Percentiles rank a stretch among this genome's conserved stretches.
These are phyloP conservation scores for Hydrolagus colliei DNA, from an alignment of 2,797 vertebrate species.

Conservation along the genomic window DNA sequence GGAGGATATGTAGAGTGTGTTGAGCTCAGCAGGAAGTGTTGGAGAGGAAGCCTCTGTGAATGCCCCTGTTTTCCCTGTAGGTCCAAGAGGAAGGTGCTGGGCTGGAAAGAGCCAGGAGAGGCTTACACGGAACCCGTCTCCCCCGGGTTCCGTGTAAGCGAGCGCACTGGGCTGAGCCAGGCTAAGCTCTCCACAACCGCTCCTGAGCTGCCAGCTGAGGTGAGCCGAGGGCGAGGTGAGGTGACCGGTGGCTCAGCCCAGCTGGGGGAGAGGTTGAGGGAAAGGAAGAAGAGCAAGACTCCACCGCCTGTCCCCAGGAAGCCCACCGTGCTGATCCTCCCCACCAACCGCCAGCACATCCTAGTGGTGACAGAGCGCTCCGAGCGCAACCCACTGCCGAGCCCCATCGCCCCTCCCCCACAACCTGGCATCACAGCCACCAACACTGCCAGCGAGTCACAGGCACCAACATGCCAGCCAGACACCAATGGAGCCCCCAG, in stretches of 20 bases:
- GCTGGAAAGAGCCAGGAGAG: constrained; percentile 82
- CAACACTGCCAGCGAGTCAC: not conserved
- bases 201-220: constrained; percentile 39
- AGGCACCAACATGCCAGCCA: constrained; percentile 4
- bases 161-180: constrained; percentile 50
- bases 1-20: too few relatives aligned
- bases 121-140: too few relatives aligned
- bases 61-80: constrained; percentile 47
- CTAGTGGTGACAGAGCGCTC: constrained; percentile 52
- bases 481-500: not conserved
- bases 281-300: constrained; percentile 82
- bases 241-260: constrained; percentile 43
- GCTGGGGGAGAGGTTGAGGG: constrained; percentile 38
- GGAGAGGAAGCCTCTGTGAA: too few relatives aligned
- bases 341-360: constrained; percentile 47
- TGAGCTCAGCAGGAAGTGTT: too few relatives aligned
- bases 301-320: constrained; percentile 94
- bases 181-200: constrained; percentile 38
- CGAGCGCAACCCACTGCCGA: constrained; percentile 48
- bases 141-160: constrained; percentile 39
- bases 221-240: constrained; percentile 63
- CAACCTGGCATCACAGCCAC: constrained; percentile 42
- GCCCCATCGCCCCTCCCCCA: constrained; percentile 56
- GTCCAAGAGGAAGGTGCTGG: constrained; percentile 90
- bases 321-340: constrained; percentile 78